A percentile compares a stretch with the other conserved stretches of the same genome.
These are phyloP conservation scores for Cygnus buccinator DNA, from an alignment of 2,113 vertebrate species.

Conservation along the genomic window DNA sequence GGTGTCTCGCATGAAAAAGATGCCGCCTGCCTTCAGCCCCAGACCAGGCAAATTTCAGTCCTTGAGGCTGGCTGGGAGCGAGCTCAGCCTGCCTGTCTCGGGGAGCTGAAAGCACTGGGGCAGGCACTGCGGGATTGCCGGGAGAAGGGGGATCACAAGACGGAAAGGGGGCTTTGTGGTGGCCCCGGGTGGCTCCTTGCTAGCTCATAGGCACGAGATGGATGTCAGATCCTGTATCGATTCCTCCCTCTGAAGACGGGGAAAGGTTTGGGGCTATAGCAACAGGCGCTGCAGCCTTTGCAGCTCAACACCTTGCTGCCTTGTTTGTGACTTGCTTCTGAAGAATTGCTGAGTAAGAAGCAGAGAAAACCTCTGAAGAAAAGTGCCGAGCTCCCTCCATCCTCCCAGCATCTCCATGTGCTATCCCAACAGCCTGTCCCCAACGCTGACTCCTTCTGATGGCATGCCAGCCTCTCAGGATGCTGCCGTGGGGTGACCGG, in stretches of 20 bases:
- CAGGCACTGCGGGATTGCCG: neutral
- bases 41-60: neutral
- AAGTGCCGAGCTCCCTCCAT: neutral
- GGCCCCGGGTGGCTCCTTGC: neutral
- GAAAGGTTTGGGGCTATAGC: neutral
- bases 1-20: neutral
- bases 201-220: neutral
- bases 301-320: neutral
- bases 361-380: neutral
- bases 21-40: accelerated
- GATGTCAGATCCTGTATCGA: neutral
- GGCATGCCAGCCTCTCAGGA: neutral
- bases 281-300: neutral
- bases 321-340: neutral
- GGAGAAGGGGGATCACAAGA: neutral
- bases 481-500: neutral
- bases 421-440: neutral
- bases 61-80: accelerated
- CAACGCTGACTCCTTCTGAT: neutral
- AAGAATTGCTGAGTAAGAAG: conserved; percentile 19
- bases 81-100: neutral
- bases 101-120: neutral
- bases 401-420: neutral
- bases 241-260: neutral
- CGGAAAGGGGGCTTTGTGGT: accelerated